phyloP scores from a whole-genome alignment of 2,888 invertebrate species.

The Omphaloscelis lunosa region DNA sequence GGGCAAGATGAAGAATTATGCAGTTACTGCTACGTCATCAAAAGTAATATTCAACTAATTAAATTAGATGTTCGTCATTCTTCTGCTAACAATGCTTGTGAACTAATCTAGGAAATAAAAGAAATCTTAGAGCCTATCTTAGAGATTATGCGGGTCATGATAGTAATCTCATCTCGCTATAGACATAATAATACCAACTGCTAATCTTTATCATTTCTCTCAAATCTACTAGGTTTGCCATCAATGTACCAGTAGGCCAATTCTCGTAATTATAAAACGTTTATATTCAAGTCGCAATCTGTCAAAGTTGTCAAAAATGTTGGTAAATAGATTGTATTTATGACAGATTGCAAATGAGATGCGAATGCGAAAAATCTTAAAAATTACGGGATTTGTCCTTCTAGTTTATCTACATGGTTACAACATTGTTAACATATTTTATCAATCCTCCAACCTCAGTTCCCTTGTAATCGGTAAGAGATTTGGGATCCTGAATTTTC shows the following conservation, averaged over 20 bases:
- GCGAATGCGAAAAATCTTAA: too few relatives aligned
- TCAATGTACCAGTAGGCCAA: neutral
- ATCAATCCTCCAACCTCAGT: neutral
- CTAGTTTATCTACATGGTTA: neutral
- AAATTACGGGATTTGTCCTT: too few relatives aligned
- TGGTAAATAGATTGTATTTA: too few relatives aligned
- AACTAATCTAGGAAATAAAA: slow-evolving; percentile 28
- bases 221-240: neutral
- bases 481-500: neutral
- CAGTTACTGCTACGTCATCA: slow-evolving; percentile 48
- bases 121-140: neutral
- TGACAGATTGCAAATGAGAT: too few relatives aligned
- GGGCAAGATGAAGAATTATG: slow-evolving; percentile 18
- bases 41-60: slow-evolving; percentile 54
- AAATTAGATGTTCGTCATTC: slow-evolving; percentile 52
- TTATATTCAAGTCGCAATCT: too few relatives aligned
- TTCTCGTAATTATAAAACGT: too few relatives aligned
- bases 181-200: neutral
- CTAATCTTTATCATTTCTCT: neutral
- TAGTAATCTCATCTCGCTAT: neutral
- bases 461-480: neutral
- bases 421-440: neutral
- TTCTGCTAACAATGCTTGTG: slow-evolving; percentile 45
- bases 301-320: too few relatives aligned
- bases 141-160: slow-evolving; percentile 2